Percentiles rank a stretch among this genome's conserved stretches.
These are phyloP conservation scores for Cyanocitta stelleri DNA, from an alignment of 2,113 vertebrate genomes.

Conservation along the genomic window DNA sequence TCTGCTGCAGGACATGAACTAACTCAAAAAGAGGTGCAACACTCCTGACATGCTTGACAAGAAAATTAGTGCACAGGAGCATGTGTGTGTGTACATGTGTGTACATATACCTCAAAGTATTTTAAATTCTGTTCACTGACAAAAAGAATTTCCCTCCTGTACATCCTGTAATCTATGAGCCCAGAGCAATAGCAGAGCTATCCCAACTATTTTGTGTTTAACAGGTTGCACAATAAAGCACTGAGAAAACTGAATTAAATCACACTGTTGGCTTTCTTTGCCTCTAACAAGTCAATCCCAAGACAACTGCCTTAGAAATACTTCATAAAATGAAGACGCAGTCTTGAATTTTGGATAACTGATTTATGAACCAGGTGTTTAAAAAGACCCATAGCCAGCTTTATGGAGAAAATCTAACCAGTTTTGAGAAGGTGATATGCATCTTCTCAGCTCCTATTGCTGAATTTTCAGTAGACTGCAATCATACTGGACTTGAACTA, in stretches of 20 bases:
- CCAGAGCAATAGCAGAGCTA: neutral
- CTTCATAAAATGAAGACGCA: neutral
- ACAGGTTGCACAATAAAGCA: neutral
- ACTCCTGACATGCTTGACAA: neutral
- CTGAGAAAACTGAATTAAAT: neutral
- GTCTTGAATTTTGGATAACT: neutral
- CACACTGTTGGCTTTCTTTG: neutral
- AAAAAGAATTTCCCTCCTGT: neutral
- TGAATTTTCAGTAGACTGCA: neutral
- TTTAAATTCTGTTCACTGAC: neutral
- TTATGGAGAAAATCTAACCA: neutral
- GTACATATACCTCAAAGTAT: neutral
- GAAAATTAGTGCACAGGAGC: neutral
- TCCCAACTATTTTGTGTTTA: neutral
- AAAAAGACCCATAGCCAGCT: neutral
- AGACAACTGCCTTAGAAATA: neutral
- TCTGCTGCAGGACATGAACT: neutral
- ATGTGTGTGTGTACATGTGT: accelerated
- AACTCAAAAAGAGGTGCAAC: neutral
- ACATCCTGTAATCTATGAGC: neutral
- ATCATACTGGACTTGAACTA: neutral
- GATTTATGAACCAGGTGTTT: neutral
- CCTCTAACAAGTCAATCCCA: neutral
- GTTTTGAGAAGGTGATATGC: neutral
- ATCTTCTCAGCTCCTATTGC: neutral